Evolutionary conservation across 1,140 invertebrate genomes (phyloP), one percentile per base, ranked within the genome.

Genomic region (Tetramorium alpestre): DNA sequence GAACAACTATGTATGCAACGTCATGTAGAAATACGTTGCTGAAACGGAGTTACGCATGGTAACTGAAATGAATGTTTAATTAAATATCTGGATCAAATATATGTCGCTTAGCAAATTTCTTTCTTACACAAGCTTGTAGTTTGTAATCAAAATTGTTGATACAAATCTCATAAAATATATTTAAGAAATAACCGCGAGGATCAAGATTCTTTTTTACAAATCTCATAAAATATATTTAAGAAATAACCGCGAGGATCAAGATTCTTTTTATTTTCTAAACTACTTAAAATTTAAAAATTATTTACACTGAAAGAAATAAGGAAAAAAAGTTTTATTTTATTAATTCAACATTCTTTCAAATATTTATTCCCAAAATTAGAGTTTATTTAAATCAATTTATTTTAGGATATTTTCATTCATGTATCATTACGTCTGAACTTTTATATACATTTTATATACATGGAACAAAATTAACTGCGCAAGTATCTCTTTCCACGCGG

Each of bases 1-100:
- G 72, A 75, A 62, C 80, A 75, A 69, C 51, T 28, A 44, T 62
- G 54, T 84, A 47, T 73, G 80, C 80, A 75, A 60, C 58, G 69
- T 44, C 80, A 84, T 75, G 56, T 75, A 18, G 69, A 73, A 84
- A 73, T 69, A 75, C n/a, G 56, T 38, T 62, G 41, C 69, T 41
- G 41, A 62, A 47, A 72, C 16, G 7, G 22, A 49, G 38, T 84
- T 73, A 49, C 38, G 38, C 22, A 22, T 2, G 78, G 3, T 47
- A 33, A 38, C 41, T 47, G 44, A 75, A 84, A 73, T 73, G 41
- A 58, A 1, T 58, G 22, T 25, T 28, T 38, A 82, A 73, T 7
- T 60, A 28, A 60, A 38, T 62, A 47, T 60, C 69, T 75, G 18
- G 44, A 84, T 84, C 41, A 70, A 56, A 81, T 33, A 18, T 33